phyloP scores from a whole-genome alignment of 2,113 vertebrate species.

The Solea solea region DNA sequence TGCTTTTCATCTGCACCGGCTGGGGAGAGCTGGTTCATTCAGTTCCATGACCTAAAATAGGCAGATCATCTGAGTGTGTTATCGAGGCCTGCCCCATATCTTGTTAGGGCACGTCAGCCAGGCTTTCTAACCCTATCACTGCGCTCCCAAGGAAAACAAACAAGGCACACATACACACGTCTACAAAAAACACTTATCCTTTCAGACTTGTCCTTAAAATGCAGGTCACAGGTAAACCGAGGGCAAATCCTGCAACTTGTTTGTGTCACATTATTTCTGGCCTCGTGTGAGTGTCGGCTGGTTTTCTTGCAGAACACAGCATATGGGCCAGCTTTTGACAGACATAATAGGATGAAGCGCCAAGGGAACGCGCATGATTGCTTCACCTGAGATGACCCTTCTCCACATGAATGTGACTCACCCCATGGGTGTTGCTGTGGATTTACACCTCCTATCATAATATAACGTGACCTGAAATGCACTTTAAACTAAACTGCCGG shows the following conservation, averaged over 20 bases:
- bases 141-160: slow-evolving; percentile 65
- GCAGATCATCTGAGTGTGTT: slow-evolving; percentile 65
- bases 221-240: slow-evolving; percentile 65
- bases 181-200: slow-evolving; percentile 50
- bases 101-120: slow-evolving; percentile 73
- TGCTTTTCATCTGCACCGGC: slow-evolving; percentile 59
- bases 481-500: slow-evolving; percentile 20
- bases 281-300: slow-evolving; percentile 25
- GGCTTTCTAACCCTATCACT: slow-evolving; percentile 65
- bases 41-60: slow-evolving; percentile 73
- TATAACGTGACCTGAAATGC: slow-evolving; percentile 37
- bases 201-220: slow-evolving; percentile 63
- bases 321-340: slow-evolving; percentile 40
- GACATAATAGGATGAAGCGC: slow-evolving; percentile 50
- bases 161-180: slow-evolving; percentile 43
- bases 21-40: slow-evolving; percentile 62
- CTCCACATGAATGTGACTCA: slow-evolving; percentile 39
- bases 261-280: slow-evolving; percentile 24
- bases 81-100: slow-evolving; percentile 68
- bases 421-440: slow-evolving; percentile 25
- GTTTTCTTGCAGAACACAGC: slow-evolving; percentile 36
- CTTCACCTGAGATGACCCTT: slow-evolving; percentile 67
- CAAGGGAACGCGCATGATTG: slow-evolving; percentile 35
- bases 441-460: slow-evolving; percentile 21
- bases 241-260: slow-evolving; percentile 36